Conservation (phyloP, 1,140 invertebrate genomes). For the Drosophila tristis region DNA sequence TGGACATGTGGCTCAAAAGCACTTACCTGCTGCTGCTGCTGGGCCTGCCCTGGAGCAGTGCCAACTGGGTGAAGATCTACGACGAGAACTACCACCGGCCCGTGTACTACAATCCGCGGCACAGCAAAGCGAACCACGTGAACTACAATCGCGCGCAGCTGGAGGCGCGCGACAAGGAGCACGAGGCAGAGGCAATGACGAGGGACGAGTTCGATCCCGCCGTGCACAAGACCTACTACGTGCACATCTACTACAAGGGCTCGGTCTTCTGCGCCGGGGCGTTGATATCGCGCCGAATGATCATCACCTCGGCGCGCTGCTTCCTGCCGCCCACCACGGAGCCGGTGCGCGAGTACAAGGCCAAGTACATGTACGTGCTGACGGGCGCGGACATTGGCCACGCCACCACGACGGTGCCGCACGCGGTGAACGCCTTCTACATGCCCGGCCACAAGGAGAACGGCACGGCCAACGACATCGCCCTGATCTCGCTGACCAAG, state of each 20-base stretch:
- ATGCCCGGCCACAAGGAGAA: constrained; percentile 13
- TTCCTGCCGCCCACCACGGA: constrained; percentile 14
- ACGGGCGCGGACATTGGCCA: constrained; percentile 5
- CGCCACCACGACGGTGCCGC: not conserved
- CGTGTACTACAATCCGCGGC: constrained; percentile 44
- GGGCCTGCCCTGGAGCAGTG: not conserved
- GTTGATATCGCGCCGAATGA: constrained; percentile 42
- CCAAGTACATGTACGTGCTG: constrained; percentile 30
- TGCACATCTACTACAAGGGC: constrained; percentile 29
- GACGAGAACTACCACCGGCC: constrained; percentile 52
- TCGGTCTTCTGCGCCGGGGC: constrained; percentile 51
- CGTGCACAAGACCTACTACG: constrained; percentile 32
- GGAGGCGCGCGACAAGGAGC: not conserved
- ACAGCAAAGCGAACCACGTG: constrained; percentile 21
- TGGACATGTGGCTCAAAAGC: constrained; percentile 10
- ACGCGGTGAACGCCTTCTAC: constrained; percentile 25
- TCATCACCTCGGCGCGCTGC: constrained; percentile 50
- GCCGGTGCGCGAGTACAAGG: constrained; percentile 12
- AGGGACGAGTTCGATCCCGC: constrained; percentile 18
- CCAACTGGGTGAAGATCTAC: constrained; percentile 37
- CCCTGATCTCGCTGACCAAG: constrained; percentile 6
- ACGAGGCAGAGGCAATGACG: rapidly evolving
- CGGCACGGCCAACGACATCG: not conserved
- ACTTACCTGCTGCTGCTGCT: not conserved
- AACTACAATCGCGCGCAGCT: constrained; percentile 38